Base-by-base conservation (phyloP, 2,888 invertebrate genomes). In the Mactromeris polynyma region DNA sequence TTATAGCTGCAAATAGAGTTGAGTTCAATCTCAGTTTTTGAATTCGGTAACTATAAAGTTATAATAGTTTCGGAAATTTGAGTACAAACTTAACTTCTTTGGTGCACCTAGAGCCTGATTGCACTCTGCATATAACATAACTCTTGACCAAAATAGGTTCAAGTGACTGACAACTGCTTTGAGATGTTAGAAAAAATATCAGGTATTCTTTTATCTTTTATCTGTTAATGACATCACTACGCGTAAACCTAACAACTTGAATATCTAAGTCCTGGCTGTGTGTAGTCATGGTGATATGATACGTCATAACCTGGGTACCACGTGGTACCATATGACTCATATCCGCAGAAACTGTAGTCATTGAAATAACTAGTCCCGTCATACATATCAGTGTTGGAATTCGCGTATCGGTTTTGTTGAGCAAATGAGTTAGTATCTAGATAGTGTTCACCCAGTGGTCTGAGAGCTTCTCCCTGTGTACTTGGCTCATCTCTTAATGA, bases 271-370 rank as follows among this genome's bases (percentile, higher is more conserved):
- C 73, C 73, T 36, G 73, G 73, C 33, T 73, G 73, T 73, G 73
- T 73, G 36, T 73, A 73, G 36, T 73, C 73, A 36, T 73, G 73
- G 31, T 73, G 73, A 73, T 73, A 26, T 36, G 36, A 2, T 2
- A 36, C 31, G 73, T 73, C 73, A 73, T 73, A 73, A 73, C 73
- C 26, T 4, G 83, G 46, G 42, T 83, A 83, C 83, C 83, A 83
- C 9, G 31, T 46, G 7, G 83, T 42, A 26, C 31, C 46, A 7
- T 83, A 73, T 42, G 83, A 46, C 31, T 83, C 83, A 69, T 83
- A 58, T 73, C 73, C 86, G 31, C 73, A 42, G 31, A 19, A 54
- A 42, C 46, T 38, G 46, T 81, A 73, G 38, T 86, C 69, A 38
- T 38, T 33, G 21, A 21, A 64, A 42, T 51, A 81, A 26, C 31